These are phyloP conservation scores for Barbus barbus DNA, from an alignment of 2,113 vertebrate species.

Conservation along the genomic window DNA sequence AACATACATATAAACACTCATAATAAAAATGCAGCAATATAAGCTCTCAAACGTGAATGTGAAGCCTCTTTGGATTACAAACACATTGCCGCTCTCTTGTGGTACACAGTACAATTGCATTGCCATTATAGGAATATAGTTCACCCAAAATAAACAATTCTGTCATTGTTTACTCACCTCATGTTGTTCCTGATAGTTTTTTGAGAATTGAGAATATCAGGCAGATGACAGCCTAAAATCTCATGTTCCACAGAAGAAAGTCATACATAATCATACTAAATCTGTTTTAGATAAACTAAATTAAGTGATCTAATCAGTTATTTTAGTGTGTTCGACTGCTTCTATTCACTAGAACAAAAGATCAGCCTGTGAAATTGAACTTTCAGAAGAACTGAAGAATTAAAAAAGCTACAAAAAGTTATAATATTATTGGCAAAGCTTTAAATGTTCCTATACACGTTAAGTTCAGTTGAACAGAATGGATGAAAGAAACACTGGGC, in stretches of 20 bases:
- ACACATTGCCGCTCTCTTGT: constrained; percentile 11
- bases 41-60: not conserved
- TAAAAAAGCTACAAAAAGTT: not conserved
- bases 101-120: not conserved
- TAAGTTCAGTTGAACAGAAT: not conserved
- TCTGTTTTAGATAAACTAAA: no score
- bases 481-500: not conserved
- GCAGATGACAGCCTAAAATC: not conserved
- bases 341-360: not conserved
- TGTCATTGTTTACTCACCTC: not conserved
- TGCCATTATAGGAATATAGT: not conserved
- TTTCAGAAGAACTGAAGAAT: not conserved
- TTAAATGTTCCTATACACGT: not conserved
- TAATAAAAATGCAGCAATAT: not conserved
- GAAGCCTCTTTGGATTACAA: not conserved
- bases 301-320: not conserved
- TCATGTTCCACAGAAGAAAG: not conserved
- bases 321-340: not conserved
- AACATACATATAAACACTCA: not conserved
- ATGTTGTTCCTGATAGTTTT: no score
- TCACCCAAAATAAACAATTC: not conserved
- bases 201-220: not conserved
- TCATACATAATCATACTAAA: not conserved
- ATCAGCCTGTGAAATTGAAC: not conserved
- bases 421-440: not conserved